Percentiles rank a stretch among this genome's conserved stretches.
Conservation (phyloP, 2,113 vertebrate genomes). For the Elephas maximus region DNA sequence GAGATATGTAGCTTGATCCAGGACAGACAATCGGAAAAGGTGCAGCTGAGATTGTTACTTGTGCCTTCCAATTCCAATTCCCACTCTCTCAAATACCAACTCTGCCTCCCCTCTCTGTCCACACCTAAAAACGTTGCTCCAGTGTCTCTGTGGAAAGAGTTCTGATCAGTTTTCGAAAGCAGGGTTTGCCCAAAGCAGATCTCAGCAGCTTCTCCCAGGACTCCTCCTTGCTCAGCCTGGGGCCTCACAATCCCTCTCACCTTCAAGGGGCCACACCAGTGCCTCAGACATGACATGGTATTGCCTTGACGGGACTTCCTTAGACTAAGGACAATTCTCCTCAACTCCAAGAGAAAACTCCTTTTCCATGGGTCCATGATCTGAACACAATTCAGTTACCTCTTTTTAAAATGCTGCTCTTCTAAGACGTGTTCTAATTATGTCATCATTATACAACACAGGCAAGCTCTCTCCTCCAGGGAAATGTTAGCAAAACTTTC, state of each 20-base stretch:
- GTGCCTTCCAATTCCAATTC: no score
- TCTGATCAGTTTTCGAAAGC: background rate
- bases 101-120: no score
- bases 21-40: fast-evolving
- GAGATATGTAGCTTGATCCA: background rate
- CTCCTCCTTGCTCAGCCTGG: background rate
- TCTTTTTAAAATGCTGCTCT: background rate
- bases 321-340: no score
- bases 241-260: background rate
- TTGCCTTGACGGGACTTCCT: background rate
- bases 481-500: background rate
- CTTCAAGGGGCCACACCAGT: background rate
- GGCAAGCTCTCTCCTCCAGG: background rate
- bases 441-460: no score
- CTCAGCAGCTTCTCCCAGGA: background rate
- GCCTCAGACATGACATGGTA: background rate
- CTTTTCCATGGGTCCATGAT: background rate
- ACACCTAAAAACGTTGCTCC: background rate
- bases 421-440: background rate
- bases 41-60: background rate
- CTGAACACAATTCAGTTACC: background rate
- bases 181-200: background rate
- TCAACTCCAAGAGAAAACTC: background rate
- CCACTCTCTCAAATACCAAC: background rate
- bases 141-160: no score